These are phyloP conservation scores for Proteles cristata DNA, from an alignment of 2,113 vertebrate genomes.

Conservation along the genomic window DNA sequence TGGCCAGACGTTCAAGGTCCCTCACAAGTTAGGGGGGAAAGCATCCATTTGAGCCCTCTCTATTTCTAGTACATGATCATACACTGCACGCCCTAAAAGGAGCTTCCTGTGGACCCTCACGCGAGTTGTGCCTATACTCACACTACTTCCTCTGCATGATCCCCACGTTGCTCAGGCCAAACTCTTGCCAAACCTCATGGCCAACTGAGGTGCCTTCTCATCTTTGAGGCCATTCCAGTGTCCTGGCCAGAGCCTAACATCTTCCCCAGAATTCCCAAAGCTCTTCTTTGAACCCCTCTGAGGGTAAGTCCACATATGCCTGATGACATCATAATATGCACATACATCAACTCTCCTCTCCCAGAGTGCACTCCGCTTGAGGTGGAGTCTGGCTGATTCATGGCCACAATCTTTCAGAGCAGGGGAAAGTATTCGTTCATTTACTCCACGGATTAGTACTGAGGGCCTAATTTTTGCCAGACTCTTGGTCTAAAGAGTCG, in stretches of 20 bases:
- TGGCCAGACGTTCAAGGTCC: not conserved
- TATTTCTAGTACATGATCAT: too few species aligned
- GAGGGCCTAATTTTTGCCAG: not conserved
- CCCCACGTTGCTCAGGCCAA: not conserved
- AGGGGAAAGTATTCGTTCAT: not conserved
- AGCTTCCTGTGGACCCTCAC: not conserved
- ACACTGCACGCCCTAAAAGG: not conserved
- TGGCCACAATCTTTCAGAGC: not conserved
- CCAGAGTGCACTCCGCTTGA: not conserved
- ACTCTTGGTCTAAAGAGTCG: not conserved
- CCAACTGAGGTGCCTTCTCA: accelerated
- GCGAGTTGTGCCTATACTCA: too few species aligned
- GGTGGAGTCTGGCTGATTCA: not conserved
- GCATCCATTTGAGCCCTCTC: not conserved
- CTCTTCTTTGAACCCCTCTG: not conserved
- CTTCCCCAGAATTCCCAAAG: not conserved
- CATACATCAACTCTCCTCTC: not conserved
- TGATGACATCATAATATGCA: not conserved
- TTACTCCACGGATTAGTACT: not conserved
- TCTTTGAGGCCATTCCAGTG: not conserved
- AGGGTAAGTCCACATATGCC: not conserved
- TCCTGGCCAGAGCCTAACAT: not conserved
- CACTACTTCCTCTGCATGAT: not conserved
- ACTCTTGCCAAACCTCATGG: not conserved
- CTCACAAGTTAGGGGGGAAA: not conserved